Evolutionary conservation across 2,797 vertebrate species (phyloP).

Genomic region (Falco berigora): DNA sequence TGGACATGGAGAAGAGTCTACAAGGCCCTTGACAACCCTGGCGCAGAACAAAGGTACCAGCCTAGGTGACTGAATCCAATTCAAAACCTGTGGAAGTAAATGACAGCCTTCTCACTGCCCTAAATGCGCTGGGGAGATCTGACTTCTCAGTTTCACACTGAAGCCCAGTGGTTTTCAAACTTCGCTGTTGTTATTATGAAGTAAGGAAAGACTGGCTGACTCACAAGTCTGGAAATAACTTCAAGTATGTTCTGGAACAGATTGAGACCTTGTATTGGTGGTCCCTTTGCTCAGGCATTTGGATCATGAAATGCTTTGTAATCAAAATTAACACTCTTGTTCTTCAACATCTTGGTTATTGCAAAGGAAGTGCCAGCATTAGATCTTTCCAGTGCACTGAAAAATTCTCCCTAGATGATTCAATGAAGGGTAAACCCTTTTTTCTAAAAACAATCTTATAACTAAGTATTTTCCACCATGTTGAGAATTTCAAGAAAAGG

Average conservation of each 20-base stretch:
- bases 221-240: neutral
- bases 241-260: neutral
- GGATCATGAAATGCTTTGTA: neutral
- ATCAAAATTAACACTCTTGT: neutral
- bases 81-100: neutral
- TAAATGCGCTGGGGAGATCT: neutral
- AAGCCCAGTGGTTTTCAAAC: neutral
- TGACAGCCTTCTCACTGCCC: neutral
- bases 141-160: neutral
- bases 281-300: neutral
- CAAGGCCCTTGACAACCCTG: neutral
- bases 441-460: neutral
- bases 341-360: neutral
- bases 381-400: neutral
- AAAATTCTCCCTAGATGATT: neutral
- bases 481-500: neutral
- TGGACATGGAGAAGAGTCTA: neutral
- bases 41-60: neutral
- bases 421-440: neutral
- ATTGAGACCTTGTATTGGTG: neutral
- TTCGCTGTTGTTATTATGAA: neutral
- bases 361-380: neutral
- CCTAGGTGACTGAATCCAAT: accelerated
- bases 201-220: neutral
- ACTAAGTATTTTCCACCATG: neutral